Percentiles rank a stretch among this genome's conserved stretches.
Evolutionary conservation across 2,113 vertebrate genomes (phyloP).

Genomic region (Lycocorax pyrrhopterus): DNA sequence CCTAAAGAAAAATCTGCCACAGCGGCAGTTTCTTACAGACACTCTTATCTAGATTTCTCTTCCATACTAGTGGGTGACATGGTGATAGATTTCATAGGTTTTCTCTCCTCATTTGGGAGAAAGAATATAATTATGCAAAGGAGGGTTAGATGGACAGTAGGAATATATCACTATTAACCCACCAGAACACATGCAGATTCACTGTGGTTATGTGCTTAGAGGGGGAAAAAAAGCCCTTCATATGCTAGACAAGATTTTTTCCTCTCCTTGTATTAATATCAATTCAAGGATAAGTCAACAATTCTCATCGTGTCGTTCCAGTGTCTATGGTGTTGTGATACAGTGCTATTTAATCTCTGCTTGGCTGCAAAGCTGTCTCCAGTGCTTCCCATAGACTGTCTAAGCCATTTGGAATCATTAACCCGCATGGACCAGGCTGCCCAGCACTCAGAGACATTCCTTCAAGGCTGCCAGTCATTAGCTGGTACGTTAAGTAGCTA

Average conservation of each 20-base stretch:
- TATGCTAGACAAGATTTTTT: background rate
- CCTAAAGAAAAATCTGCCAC: slow-evolving; percentile 33
- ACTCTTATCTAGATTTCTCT: slow-evolving; percentile 40
- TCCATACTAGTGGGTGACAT: slow-evolving; percentile 28
- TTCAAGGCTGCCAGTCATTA: slow-evolving; percentile 74
- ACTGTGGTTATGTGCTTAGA: background rate
- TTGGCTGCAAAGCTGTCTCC: background rate
- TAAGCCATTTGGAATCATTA: slow-evolving; percentile 51
- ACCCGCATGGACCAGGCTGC: slow-evolving; percentile 33
- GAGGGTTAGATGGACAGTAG: slow-evolving; percentile 49
- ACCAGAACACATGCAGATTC: slow-evolving; percentile 21
- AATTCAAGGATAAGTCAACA: slow-evolving; percentile 34
- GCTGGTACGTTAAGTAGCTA: slow-evolving; percentile 80
- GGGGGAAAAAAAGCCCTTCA: background rate
- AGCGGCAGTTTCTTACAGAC: background rate
- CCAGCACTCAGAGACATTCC: slow-evolving; percentile 52
- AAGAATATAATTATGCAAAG: slow-evolving; percentile 63
- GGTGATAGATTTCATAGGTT: slow-evolving; percentile 55
- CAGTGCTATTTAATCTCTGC: background rate
- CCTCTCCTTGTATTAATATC: background rate
- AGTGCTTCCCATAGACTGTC: background rate
- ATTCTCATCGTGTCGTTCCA: background rate
- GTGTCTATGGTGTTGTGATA: background rate
- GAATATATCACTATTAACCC: slow-evolving; percentile 61
- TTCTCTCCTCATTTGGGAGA: slow-evolving; percentile 45